phyloP scores from a whole-genome alignment of 2,797 vertebrate species.

The Hippopotamyrus pictus region DNA sequence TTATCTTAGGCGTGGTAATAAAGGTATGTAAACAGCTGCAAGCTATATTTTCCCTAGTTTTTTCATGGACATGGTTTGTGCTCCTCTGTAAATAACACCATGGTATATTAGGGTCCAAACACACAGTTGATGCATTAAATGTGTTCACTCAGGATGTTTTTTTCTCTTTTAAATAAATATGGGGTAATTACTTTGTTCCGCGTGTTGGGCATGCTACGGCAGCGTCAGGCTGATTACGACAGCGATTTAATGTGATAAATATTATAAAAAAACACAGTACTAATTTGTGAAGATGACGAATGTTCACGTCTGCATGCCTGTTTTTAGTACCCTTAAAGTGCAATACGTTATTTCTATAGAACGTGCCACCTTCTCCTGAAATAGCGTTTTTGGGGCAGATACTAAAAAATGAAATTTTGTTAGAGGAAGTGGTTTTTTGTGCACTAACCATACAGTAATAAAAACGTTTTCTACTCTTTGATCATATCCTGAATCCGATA shows the following conservation, averaged over 20 bases:
- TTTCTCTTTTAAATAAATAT: background rate
- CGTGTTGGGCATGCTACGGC: background rate
- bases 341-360: constrained; percentile 13
- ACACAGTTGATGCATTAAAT: background rate
- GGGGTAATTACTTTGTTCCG: background rate
- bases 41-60: background rate
- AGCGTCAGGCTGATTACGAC: background rate
- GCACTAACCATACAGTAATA: constrained; percentile 8
- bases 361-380: background rate
- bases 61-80: background rate
- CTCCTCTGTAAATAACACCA: background rate
- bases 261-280: background rate
- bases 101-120: background rate
- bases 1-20: background rate
- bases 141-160: constrained; percentile 1
- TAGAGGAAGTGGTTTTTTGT: background rate
- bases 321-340: constrained; percentile 17
- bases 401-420: background rate
- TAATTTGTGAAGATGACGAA: constrained; percentile 6
- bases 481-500: background rate
- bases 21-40: background rate
- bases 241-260: background rate
- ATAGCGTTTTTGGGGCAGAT: constrained; percentile 10
- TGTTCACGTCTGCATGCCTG: constrained; percentile 24
- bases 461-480: constrained; percentile 10